Conservation (phyloP, 1,140 invertebrate genomes). For the Zaprionus taronus region DNA sequence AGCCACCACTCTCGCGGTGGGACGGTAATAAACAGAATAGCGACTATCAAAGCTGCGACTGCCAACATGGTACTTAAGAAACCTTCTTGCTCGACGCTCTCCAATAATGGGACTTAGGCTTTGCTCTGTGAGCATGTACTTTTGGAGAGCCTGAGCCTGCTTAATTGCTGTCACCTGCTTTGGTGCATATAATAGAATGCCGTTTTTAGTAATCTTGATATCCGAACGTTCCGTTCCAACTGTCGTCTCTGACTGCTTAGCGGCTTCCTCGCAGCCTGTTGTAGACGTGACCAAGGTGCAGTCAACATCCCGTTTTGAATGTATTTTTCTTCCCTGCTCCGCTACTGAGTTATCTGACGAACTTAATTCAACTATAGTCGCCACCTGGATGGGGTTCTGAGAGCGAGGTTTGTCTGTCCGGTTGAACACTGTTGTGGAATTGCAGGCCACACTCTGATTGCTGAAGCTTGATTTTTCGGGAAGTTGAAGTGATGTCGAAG, state of each 20-base stretch:
- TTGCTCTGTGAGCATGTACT: conserved; percentile 64
- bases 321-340: background rate
- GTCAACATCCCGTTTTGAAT: conserved; percentile 46
- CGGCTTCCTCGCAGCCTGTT: conserved; percentile 39
- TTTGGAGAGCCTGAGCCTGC: background rate
- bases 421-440: conserved; percentile 60
- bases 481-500: conserved; percentile 3
- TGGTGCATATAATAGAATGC: conserved; percentile 63
- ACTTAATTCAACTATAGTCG: background rate
- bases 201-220: conserved; percentile 47
- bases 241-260: background rate
- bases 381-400: background rate
- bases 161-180: background rate
- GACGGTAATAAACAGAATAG: conserved; percentile 70
- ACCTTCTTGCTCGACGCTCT: conserved; percentile 50
- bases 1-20: conserved; percentile 42
- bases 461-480: conserved; percentile 43
- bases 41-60: conserved; percentile 57
- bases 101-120: conserved; percentile 63
- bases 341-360: background rate
- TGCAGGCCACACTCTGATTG: conserved; percentile 64
- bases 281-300: conserved; percentile 74
- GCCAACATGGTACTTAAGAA: conserved; percentile 68
- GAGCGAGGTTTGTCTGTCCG: conserved; percentile 22
- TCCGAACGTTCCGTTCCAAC: conserved; percentile 1